Conservation (phyloP, 1,140 invertebrate species). For the Spodoptera frugiperda region DNA sequence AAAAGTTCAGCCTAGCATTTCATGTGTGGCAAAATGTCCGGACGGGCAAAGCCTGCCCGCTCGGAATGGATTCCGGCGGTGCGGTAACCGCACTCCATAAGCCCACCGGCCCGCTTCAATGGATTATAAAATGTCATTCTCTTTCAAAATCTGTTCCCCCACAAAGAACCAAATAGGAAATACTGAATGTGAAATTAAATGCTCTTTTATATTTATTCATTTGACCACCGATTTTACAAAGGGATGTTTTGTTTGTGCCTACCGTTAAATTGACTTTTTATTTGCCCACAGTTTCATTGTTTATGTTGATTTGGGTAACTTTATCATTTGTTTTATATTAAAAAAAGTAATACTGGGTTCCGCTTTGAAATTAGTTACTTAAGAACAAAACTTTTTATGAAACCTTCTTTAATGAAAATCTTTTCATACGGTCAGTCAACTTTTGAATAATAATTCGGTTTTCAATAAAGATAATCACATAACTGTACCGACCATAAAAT, state of each 20-base stretch:
- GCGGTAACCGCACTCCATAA: neutral
- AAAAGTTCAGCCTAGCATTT: constrained; percentile 17
- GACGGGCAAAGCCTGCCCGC: neutral
- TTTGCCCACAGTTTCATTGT: neutral
- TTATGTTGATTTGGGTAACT: neutral
- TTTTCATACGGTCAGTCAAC: too few species aligned
- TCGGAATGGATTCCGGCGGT: constrained; percentile 7
- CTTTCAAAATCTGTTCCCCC: neutral
- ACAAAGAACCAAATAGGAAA: neutral
- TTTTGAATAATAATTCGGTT: too few species aligned
- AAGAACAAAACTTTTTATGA: too few species aligned
- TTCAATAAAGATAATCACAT: too few species aligned
- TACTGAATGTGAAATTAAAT: neutral
- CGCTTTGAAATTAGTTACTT: too few species aligned
- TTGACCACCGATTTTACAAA: neutral
- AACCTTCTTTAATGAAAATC: too few species aligned
- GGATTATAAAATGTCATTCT: constrained; percentile 17
- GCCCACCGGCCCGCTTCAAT: neutral
- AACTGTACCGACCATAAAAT: too few species aligned
- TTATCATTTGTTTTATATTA: too few species aligned
- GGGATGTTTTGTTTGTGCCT: neutral
- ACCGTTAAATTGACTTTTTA: neutral
- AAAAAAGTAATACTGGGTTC: too few species aligned
- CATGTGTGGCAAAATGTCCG: constrained; percentile 13
- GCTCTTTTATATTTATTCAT: neutral